Conservation (phyloP, 1,140 invertebrate genomes). For the Galleria mellonella region DNA sequence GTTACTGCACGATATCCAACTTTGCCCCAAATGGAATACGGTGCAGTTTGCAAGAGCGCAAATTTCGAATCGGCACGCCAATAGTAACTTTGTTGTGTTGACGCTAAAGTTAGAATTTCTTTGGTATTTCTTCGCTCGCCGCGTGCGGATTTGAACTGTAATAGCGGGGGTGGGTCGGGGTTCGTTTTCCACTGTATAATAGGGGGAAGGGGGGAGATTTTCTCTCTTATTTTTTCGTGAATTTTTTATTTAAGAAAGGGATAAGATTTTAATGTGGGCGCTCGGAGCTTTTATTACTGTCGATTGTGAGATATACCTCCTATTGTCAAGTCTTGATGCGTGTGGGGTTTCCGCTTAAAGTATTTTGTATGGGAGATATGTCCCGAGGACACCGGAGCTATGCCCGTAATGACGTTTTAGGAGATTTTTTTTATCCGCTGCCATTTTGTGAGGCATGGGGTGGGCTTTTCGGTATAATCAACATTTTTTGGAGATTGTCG, state of each 20-base stretch:
- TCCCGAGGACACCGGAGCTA: conserved; percentile 34
- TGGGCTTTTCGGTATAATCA: conserved; percentile 13
- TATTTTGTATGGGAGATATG: conserved; percentile 51
- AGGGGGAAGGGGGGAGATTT: conserved; percentile 50
- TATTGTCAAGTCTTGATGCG: conserved; percentile 66
- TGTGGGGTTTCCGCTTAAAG: conserved; percentile 69
- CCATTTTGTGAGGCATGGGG: conserved; percentile 23
- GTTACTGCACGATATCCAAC: conserved; percentile 32
- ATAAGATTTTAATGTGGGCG: conserved; percentile 73
- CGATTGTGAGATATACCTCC: conserved; percentile 58
- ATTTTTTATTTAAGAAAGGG: conserved; percentile 75
- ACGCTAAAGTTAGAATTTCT: conserved; percentile 60
- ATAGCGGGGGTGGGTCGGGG: conserved; percentile 28
- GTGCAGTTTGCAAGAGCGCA: conserved; percentile 20
- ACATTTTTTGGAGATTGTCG: conserved; percentile 13
- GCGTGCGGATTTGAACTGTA: conserved; percentile 25
- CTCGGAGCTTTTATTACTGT: conserved; percentile 63
- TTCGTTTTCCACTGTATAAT: conserved; percentile 52
- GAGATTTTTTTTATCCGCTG: conserved; percentile 43
- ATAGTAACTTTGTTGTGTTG: conserved; percentile 50
- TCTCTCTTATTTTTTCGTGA: conserved; percentile 72
- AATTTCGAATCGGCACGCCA: conserved; percentile 21
- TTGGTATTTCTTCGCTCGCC: conserved; percentile 37
- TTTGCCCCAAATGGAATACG: conserved; percentile 27
- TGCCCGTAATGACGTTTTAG: conserved; percentile 57